Evolutionary conservation across 2,888 invertebrate genomes (phyloP), one percentile per base, ranked within the genome.

Genomic region (Chaitophorus viminalis): DNA sequence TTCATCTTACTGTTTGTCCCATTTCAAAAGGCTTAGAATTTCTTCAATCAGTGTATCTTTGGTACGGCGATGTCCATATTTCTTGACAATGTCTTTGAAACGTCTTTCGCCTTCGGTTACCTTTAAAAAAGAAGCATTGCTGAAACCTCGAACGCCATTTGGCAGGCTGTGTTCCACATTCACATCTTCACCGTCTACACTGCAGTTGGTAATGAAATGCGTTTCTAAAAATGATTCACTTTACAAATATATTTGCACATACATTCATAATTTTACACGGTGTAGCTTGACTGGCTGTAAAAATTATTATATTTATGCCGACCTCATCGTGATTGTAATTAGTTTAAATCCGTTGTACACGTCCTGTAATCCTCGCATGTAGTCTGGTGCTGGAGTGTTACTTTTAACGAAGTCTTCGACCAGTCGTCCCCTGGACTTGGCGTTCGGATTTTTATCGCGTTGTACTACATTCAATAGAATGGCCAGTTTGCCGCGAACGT

Each of bases 301-400:
- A 70, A 17, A 70, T 70, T 70, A n/a, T 52, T 54, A 46, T 54
- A 46, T 81, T 33, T 36, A 54, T 77, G 70, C 65, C 46, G 11
- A 87, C 87, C 31, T 75, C 0, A 87, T 75, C 1, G 31, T 46
- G 31, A 87, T 65, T 0, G 79, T 87, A 25, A 87, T 81, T 21
- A 87, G 46, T 81, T 87, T 81, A 65, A 87, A 87, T 39, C 81
- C 87, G 74, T 87, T 87, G 31, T 87, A 87, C 3, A 74, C 33
- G 17, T 74, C 74, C 46, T 74, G 54, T 17, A 81, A 65, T 46
- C 36, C 36, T 46, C 39, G 39, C 33, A 79, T 46, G 31, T 87
- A 87, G 31, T 81, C 46, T 60, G 31, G 18, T 6, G 81, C 65
- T 25, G 72, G 18, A 31, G 11, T 65, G n/a, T 65, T 6, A 1